These are phyloP conservation scores for Neria commutata DNA, from an alignment of 2,888 invertebrate genomes.

Conservation along the genomic window DNA sequence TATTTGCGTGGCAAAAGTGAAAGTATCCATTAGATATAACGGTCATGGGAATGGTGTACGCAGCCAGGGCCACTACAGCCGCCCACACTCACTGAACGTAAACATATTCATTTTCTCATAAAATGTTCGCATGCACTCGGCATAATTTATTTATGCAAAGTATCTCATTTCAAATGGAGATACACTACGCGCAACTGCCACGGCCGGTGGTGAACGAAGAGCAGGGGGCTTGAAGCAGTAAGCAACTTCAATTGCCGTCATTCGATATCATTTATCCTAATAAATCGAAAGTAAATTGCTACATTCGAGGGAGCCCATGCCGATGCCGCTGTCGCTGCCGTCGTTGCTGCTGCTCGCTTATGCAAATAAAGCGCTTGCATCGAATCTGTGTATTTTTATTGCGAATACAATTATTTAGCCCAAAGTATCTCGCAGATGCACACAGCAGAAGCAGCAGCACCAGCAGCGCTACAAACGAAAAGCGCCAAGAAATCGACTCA, in stretches of 20 bases:
- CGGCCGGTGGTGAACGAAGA: neutral
- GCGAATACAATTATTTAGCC: neutral
- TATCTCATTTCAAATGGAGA: neutral
- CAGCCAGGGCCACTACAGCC: no score
- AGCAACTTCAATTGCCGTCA: neutral
- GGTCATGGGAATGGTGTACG: no score
- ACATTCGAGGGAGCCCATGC: neutral
- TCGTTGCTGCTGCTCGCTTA: neutral
- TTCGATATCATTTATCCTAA: neutral
- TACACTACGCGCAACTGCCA: neutral
- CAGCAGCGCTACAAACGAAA: neutral
- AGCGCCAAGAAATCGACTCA: no score
- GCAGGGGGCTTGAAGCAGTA: neutral
- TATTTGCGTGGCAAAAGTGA: no score
- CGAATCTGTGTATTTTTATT: neutral
- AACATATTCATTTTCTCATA: neutral
- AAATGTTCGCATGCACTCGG: neutral
- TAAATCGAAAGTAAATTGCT: neutral
- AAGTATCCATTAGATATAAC: no score
- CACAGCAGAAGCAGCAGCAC: no score
- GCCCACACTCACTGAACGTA: neutral
- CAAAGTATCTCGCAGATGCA: neutral
- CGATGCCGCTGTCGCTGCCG: no score
- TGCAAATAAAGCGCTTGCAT: neutral
- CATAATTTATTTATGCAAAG: constrained; percentile 2